Evolutionary conservation across 1,140 invertebrate species (phyloP), one percentile per base, ranked within the genome.

Genomic region (Sycobia sp.): DNA sequence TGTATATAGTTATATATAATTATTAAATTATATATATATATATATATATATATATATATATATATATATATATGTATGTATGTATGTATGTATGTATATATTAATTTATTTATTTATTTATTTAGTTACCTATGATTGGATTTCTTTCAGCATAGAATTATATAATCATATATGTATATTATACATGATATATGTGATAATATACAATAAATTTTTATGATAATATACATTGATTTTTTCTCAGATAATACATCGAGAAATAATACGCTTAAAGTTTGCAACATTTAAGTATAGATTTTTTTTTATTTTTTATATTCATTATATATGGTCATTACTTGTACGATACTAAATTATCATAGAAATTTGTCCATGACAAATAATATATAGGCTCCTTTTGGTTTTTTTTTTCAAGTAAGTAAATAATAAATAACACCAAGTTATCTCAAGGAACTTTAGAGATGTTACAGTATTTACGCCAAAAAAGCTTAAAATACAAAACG

Each of bases 391-490:
- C 46, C 13, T 34, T 63, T 39, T 38, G 39, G 46, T 27, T 60
- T 44, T n/a, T n/a, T n/a, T n/a, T 20, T 51, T 56, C 46, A 51
- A 50, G 11, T 32, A 44, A 27, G 0, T 34, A 27, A 53, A 0
- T 8, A 39, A 53, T 41, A 34, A 56, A 63, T 23, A 58, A 63
- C 50, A 62, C 60, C 55, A 67, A 67, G 14, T 50, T 34, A 56
- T 55, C 20, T 44, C 32, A 3, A 51, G 27, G 25, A 57, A 16
- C 46, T 58, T 51, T 63, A 4, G 62, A 49, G 54, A 57, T 20
- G 58, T 57, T 18, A 41, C 29, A 43, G 36, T 65, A 54, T 43
- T 58, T 46, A 3, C 13, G 9, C 16, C 8, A 56, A 49, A 57
- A 53, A 18, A 43, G 20, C 58, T 41, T 41, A 5, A 41, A 54